These are phyloP conservation scores for Sericinus montela DNA, from an alignment of 2,888 invertebrate species.

Conservation along the genomic window DNA sequence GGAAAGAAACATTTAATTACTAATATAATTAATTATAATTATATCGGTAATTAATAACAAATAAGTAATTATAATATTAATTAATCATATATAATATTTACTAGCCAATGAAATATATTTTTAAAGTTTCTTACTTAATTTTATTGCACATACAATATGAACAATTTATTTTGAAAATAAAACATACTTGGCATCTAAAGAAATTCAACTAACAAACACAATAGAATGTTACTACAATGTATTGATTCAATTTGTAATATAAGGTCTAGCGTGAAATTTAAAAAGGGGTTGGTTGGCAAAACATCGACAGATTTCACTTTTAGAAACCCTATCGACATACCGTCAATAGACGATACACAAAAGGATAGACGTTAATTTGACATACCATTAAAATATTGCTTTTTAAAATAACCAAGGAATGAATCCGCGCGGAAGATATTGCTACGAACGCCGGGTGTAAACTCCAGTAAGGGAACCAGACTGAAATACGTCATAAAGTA, in stretches of 20 bases:
- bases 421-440: conserved; percentile 66
- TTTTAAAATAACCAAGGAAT: conserved; percentile 58
- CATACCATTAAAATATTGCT: conserved; percentile 76
- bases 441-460: conserved; percentile 47
- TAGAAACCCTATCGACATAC: conserved; percentile 69
- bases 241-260: conserved; percentile 70
- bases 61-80: too few relatives aligned
- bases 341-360: conserved; percentile 63
- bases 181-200: conserved; percentile 30
- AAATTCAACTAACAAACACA: conserved; percentile 42
- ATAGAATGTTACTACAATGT: conserved; percentile 48
- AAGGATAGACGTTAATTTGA: conserved; percentile 73
- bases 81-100: too few relatives aligned
- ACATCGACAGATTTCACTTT: conserved; percentile 42
- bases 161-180: background rate
- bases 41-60: too few relatives aligned
- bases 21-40: too few relatives aligned
- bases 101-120: too few relatives aligned
- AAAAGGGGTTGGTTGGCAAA: conserved; percentile 61
- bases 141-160: background rate
- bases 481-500: conserved; percentile 52
- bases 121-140: background rate
- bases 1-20: too few relatives aligned
- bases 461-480: conserved; percentile 28
- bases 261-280: conserved; percentile 66